Base-by-base conservation (phyloP, 2,113 vertebrate species). In the Leucoraja erinaceus region DNA sequence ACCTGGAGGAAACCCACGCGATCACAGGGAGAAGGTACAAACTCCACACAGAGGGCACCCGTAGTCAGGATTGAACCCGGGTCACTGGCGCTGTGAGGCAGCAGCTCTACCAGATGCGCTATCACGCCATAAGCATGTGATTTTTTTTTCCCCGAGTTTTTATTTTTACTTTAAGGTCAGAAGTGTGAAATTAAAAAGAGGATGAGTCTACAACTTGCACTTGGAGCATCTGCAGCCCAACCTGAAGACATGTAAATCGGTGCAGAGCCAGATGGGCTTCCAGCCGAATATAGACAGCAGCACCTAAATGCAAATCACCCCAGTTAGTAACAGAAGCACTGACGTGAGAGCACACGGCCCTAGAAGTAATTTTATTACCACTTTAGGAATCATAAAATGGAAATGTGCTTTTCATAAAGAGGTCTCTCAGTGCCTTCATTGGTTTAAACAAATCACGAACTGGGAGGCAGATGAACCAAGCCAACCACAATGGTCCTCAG, bases 281-380 rank as follows among this genome's bases (percentile, higher is more conserved):
- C 28, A 61, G 54, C 81, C 81, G n/a, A 54, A 86, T 86, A 10
- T 75, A 59, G 54, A 59, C 56, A 86, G 81, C 81, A 86, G 54
- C 56, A 86, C 25, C 81, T 86, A n/a, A 86, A 25, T 86, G 56
- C 81, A 86, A 86, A 61, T 86, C 61, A 61, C 54, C 59, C 3
- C 56, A n/a, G 81, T 86, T 81, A 81, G 78, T 81, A 81, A 81
- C 78, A 81, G 54, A 86, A 86, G 54, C 25, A 86, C 25, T 86
- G 81, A 59, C 56, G n/a, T n/a, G 56, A 86, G 81, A 61, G 28
- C 28, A 10, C 56, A n/a, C 54, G 61, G 25, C n/a, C 8, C 11
- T 59, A 61, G 14, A 56, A 86, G 81, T 61, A 61, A 84, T 84
- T 84, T 84, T 84, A 59, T 84, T n/a, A 61, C 25, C 81, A 84